A percentile compares a stretch with the other conserved stretches of the same genome.
Conservation (phyloP, 2,888 invertebrate species). For the Eupithecia abbreviata region DNA sequence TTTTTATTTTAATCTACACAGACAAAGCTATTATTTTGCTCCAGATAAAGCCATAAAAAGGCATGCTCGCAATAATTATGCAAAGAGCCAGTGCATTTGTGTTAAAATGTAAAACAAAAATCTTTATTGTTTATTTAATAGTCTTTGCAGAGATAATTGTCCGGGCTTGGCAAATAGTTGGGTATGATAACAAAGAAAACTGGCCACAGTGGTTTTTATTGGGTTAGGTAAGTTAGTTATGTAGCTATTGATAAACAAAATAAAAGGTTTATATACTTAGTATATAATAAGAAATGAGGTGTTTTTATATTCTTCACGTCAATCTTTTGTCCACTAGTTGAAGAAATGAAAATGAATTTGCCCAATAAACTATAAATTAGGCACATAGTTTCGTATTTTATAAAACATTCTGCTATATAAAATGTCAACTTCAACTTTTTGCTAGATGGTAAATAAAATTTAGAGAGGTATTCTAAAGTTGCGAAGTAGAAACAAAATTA, state of each 20-base stretch:
- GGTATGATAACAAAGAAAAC: constrained; percentile 4
- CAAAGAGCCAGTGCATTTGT: constrained; percentile 16
- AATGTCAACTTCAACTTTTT: no score
- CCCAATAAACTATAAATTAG: neutral
- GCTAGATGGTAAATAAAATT: neutral
- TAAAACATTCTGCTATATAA: neutral
- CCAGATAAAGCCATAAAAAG: neutral
- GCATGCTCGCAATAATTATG: constrained; percentile 8
- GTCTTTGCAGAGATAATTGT: constrained; percentile 4
- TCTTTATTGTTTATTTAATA: constrained; percentile 6
- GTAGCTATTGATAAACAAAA: neutral
- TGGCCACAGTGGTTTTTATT: neutral
- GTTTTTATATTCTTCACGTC: no score
- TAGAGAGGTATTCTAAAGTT: neutral
- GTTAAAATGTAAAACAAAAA: constrained; percentile 25
- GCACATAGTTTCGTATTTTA: neutral
- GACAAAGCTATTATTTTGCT: neutral
- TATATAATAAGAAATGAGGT: no score
- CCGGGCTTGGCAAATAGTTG: constrained; percentile 9
- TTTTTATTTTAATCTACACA: neutral
- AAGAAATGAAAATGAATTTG: no score
- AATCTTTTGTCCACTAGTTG: no score
- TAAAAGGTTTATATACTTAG: no score
- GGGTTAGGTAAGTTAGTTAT: no score
- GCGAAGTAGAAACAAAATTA: constrained; percentile 17